phyloP scores from a whole-genome alignment of 2,888 invertebrate genomes.

The Dioctria linearis region DNA sequence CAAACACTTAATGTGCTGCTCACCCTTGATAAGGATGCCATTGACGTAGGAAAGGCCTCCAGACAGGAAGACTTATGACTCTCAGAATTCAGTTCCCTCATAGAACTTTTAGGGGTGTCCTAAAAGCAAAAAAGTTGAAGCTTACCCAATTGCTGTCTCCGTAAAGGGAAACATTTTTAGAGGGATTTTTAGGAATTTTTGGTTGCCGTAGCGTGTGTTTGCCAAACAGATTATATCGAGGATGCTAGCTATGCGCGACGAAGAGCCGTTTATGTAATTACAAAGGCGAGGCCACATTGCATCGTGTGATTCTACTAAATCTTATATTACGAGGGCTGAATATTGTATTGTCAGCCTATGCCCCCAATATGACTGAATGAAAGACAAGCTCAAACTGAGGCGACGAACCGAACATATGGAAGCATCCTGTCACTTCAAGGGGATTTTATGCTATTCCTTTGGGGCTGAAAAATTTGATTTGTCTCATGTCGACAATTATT shows the following conservation, averaged over 20 bases:
- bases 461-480: conserved; percentile 13
- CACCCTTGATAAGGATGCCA: conserved; percentile 12
- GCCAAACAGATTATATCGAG: conserved; percentile 30
- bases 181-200: neutral
- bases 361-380: neutral
- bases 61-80: conserved; percentile 11
- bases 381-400: neutral
- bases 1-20: conserved; percentile 36
- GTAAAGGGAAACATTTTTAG: neutral
- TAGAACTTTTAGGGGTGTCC: neutral
- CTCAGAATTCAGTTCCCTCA: neutral
- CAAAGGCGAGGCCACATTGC: neutral
- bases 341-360: neutral
- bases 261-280: conserved; percentile 20
- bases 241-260: neutral
- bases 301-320: neutral
- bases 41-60: conserved; percentile 14
- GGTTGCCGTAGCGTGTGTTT: conserved; percentile 26
- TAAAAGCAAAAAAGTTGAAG: conserved; percentile 29
- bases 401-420: conserved; percentile 26
- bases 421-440: conserved; percentile 8
- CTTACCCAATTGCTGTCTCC: neutral
- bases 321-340: neutral
- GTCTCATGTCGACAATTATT: conserved; percentile 2
- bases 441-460: neutral